Conservation (phyloP, 2,797 vertebrate species). For the Meriones psammophilus region DNA sequence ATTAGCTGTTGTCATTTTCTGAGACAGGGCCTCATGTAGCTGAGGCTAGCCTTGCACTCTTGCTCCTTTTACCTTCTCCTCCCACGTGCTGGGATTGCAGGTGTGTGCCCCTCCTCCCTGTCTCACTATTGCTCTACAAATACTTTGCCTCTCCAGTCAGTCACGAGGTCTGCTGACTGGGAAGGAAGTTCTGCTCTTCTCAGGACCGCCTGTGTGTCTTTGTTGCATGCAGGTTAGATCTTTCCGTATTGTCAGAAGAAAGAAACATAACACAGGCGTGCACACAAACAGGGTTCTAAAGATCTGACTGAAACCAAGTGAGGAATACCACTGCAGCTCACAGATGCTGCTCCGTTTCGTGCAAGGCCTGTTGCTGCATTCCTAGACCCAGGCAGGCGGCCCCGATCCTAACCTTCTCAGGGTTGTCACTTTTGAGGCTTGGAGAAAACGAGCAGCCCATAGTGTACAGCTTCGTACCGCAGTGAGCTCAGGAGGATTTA, state of each 20-base stretch:
- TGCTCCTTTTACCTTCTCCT: neutral
- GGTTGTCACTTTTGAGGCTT: neutral
- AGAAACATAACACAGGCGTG: neutral
- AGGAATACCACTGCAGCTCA: neutral
- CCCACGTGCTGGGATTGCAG: neutral
- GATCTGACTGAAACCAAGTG: neutral
- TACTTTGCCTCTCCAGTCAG: neutral
- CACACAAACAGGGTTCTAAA: neutral
- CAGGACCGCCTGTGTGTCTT: neutral
- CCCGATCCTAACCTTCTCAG: neutral
- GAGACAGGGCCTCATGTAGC: neutral
- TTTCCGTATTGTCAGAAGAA: neutral
- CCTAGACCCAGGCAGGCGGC: neutral
- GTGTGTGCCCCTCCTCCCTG: neutral
- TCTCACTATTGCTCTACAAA: neutral
- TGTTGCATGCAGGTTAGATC: neutral
- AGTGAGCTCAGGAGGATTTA: neutral
- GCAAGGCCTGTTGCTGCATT: neutral
- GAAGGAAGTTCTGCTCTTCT: neutral
- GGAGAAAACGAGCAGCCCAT: neutral
- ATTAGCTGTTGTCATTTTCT: neutral
- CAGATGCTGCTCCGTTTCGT: neutral
- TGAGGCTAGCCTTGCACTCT: neutral
- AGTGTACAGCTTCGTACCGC: neutral
- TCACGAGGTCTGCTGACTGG: neutral